Conservation (phyloP, 2,113 vertebrate species). For the Xyliphius kryptos region DNA sequence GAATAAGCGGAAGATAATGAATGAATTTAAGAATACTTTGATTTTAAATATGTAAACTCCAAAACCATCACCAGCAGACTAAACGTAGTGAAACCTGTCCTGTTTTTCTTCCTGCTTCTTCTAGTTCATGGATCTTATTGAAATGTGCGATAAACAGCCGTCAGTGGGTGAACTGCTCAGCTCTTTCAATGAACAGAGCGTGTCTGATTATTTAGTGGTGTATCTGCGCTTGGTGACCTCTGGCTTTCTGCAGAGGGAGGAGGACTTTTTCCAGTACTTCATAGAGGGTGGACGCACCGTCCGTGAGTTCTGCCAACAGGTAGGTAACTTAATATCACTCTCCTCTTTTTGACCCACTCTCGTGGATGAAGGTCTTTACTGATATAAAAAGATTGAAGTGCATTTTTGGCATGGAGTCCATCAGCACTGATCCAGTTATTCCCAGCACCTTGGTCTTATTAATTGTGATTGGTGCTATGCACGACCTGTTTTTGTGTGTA, state of each 20-base stretch:
- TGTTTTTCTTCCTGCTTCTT: neutral
- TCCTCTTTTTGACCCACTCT: neutral
- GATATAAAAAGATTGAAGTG: too few species aligned
- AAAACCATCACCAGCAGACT: too few species aligned
- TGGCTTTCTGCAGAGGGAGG: slow-evolving; percentile 83
- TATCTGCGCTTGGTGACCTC: slow-evolving; percentile 91
- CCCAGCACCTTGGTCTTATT: too few species aligned
- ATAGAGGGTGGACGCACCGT: slow-evolving; percentile 87
- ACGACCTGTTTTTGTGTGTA: too few species aligned
- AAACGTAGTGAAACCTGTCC: too few species aligned
- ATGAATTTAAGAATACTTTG: too few species aligned
- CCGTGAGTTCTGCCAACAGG: slow-evolving; percentile 91
- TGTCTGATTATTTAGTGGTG: slow-evolving; percentile 88
- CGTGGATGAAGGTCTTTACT: too few species aligned
- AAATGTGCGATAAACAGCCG: slow-evolving; percentile 80
- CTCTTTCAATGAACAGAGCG: slow-evolving; percentile 89
- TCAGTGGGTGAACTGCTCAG: slow-evolving; percentile 72
- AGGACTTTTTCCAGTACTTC: slow-evolving; percentile 89
- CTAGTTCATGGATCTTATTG: slow-evolving; percentile 91
- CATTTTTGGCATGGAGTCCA: too few species aligned
- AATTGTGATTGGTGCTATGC: too few species aligned
- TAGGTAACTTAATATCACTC: slow-evolving; percentile 35
- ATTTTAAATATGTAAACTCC: too few species aligned
- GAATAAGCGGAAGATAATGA: too few species aligned
- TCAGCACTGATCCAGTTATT: too few species aligned